Base-by-base conservation (phyloP, 2,888 invertebrate genomes). In the Apamea monoglypha region DNA sequence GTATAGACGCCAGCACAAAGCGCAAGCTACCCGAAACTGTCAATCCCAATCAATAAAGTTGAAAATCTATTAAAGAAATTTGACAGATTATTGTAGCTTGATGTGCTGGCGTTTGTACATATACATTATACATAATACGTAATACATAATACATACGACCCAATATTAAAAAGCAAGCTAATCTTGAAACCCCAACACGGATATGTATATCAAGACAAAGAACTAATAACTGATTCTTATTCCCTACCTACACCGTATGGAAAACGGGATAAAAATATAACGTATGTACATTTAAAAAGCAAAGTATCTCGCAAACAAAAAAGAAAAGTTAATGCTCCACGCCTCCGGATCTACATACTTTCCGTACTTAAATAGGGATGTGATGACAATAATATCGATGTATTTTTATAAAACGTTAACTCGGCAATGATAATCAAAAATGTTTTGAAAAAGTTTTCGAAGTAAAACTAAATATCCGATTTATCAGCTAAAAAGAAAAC, bases 261-360 rank as follows among this genome's bases (percentile, higher is more conserved):
- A 71, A 82, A 78, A 83, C 68, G 72, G 67, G 72, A 87, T 76
- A 76, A 80, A 82, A 78, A 85, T 76, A 83, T 85, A 84, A 80
- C 77, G 72, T 75, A 86, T 86, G 86, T 82, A 80, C 80, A 85
- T 88, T 89, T 89, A 88, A 87, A 89, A 87, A 89, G 80, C 88
- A 89, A 86, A 89, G 85, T 85, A 88, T 87, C 82, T 85, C 63
- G 56, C 75, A 81, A 88, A 89, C 84, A 87, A 87, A 85, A 89
- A 88, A 87, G 79, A 84, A 87, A 88, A 87, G 89, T 84, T 88
- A 86, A 89, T 89, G 87, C 81, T 84, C 80, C 81, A 84, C 87
- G 82, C 88, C 88, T 84, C 83, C 64, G 83, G 81, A 89, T 88
- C 82, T 88, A 85, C 88, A 85, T 89, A 88, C 83, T 87, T 84